A percentile compares a stretch with the other conserved stretches of the same genome.
Evolutionary conservation across 2,797 vertebrate species (phyloP).

Genomic region (Halcyon badia): DNA sequence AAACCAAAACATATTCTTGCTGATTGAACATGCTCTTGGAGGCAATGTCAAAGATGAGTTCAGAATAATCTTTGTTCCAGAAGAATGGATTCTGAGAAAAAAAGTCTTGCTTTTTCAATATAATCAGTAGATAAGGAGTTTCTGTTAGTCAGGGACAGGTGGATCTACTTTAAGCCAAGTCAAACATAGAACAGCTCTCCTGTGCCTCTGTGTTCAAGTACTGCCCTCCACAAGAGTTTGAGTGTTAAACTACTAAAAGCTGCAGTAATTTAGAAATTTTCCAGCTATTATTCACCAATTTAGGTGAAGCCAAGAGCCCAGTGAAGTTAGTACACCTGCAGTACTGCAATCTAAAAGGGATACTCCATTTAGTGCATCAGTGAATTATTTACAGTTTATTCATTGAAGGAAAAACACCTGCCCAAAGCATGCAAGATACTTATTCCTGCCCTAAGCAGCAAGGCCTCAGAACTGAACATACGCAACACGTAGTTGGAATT

Average conservation of each 20-base stretch:
- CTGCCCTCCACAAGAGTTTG: not conserved
- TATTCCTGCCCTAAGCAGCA: not conserved
- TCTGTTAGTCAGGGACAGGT: not conserved
- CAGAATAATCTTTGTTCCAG: accelerated
- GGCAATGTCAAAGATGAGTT: not conserved
- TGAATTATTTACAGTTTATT: constrained; percentile 20
- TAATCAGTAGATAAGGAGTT: not conserved
- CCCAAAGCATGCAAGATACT: not conserved
- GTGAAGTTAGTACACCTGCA: not conserved
- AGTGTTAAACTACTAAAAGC: not conserved
- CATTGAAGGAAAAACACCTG: not conserved
- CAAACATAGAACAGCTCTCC: not conserved
- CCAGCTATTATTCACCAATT: not conserved
- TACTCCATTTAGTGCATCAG: not conserved
- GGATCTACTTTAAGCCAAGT: not conserved
- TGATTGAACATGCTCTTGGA: not conserved
- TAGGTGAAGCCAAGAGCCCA: not conserved
- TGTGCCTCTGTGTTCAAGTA: not conserved
- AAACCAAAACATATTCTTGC: not conserved
- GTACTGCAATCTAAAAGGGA: not conserved
- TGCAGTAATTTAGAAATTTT: not conserved
- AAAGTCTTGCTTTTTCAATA: not conserved
- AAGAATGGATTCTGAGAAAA: accelerated
- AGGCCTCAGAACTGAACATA: not conserved
- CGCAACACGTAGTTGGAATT: not conserved